Base-by-base conservation (phyloP, 2,113 vertebrate genomes). In the Silurus asotus region DNA sequence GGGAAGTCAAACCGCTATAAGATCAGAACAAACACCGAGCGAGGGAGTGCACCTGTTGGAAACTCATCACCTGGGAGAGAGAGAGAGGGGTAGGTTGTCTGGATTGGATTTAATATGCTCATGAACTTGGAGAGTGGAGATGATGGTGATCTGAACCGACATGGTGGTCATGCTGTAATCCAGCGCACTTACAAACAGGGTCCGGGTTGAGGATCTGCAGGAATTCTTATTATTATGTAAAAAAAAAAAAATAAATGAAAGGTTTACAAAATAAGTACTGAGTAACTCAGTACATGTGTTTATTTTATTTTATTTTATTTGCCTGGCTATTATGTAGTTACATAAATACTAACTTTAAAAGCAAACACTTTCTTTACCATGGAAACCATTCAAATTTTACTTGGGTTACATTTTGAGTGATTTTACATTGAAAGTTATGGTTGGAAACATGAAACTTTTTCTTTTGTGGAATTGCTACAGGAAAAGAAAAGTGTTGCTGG, bases 1-100 rank as follows among this genome's bases (percentile, higher is more conserved):
- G 25, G 53, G 17, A 80, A 86, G 84, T 84, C 58, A 48, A 74
- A 37, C 64, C 62, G 86, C 77, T 67, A 56, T 74, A 19, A 81
- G 74, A 78, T 55, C 0, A 65, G 19, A 86, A 84, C 20, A 75
- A 76, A 23, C 69, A 69, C 49, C 55, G 87, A 83, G 72, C 74
- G 58, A 55, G 8, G 48, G 56, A 70, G 45, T 2, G 48, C 4
- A 11, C 20, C 37, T 25, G 67, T 20, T 10, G 53, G 17, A 6
- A 37, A 56, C 9, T 23, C n/a, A 6, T 51, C 70, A 64, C 5
- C n/a, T 5, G 5, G 58, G 3, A 3, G 9, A 62, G 9, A 62
- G 45, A 13, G 3, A 25, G 23, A 19, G 23, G n/a, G 78, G 85
- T 86, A 83, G 85, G 61, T 77, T 45, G 51, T 56, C 58, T 56